These are phyloP conservation scores for Dasypus novemcinctus DNA, from an alignment of 2,113 vertebrate species.

Conservation along the genomic window DNA sequence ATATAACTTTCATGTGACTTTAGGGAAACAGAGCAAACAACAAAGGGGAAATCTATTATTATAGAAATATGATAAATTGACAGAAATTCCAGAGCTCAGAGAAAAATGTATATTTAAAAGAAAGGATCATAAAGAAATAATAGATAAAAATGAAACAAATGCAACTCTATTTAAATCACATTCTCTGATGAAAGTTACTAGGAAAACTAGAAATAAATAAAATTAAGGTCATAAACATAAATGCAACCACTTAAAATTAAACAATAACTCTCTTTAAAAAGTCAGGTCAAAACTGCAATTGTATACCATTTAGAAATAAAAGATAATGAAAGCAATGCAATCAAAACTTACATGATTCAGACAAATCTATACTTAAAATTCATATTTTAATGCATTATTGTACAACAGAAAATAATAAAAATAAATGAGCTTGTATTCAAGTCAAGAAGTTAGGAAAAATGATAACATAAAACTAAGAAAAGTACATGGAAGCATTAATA, in stretches of 20 bases:
- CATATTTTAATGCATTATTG: not conserved
- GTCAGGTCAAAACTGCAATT: slow-evolving; percentile 1
- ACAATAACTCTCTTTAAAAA: not conserved
- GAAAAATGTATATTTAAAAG: not conserved
- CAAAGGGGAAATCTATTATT: not conserved
- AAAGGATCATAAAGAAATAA: not conserved
- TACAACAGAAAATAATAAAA: not conserved
- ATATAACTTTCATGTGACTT: not conserved
- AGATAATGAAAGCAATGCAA: not conserved
- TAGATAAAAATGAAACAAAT: not conserved
- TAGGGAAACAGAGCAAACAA: not conserved
- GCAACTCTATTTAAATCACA: not conserved
- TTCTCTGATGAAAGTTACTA: not conserved
- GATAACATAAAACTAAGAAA: slow-evolving; percentile 8
- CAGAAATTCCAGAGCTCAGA: not conserved
- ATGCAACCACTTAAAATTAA: slow-evolving; percentile 11
- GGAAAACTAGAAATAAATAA: slow-evolving; percentile 20
- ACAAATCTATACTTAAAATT: not conserved
- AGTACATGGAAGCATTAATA: not conserved
- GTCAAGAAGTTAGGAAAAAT: not conserved
- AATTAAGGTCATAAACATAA: slow-evolving; percentile 28
- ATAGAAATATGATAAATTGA: slow-evolving; percentile 1
- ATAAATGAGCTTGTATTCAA: slow-evolving; percentile 26
- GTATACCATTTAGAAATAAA: slow-evolving; percentile 3
- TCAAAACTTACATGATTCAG: not conserved